Evolutionary conservation across 2,888 invertebrate genomes (phyloP).

Genomic region (Parnassius smintheus): DNA sequence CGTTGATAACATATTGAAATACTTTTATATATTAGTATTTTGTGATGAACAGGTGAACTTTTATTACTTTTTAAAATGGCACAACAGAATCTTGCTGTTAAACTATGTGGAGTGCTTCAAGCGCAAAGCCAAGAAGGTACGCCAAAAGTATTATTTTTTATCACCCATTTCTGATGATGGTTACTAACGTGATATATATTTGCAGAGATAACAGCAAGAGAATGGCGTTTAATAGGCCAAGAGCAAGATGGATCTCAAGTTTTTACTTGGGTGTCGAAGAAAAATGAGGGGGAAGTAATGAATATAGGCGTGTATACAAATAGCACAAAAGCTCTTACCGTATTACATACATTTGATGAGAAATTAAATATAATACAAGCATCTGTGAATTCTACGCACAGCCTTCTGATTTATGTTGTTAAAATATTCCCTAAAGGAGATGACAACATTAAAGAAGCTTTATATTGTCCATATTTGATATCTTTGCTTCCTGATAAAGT

Average conservation of each 20-base stretch:
- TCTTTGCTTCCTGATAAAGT: slow-evolving; percentile 75
- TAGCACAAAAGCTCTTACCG: slow-evolving; percentile 79
- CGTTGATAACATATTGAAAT: slow-evolving; percentile 48
- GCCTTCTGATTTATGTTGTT: slow-evolving; percentile 85
- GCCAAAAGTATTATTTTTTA: slow-evolving; percentile 31
- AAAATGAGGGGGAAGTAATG: slow-evolving; percentile 50
- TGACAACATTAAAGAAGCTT: slow-evolving; percentile 52
- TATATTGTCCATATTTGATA: slow-evolving; percentile 84
- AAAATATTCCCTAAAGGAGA: slow-evolving; percentile 73
- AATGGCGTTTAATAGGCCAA: slow-evolving; percentile 91
- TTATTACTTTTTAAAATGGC: slow-evolving; percentile 48
- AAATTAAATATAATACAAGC: slow-evolving; percentile 89
- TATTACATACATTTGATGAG: slow-evolving; percentile 83
- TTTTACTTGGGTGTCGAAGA: slow-evolving; percentile 83
- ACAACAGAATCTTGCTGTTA: slow-evolving; percentile 79
- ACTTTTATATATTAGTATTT: slow-evolving; percentile 30
- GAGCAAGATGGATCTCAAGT: slow-evolving; percentile 89
- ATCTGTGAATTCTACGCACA: slow-evolving; percentile 85
- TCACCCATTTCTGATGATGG: slow-evolving; percentile 30
- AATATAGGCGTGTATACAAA: slow-evolving; percentile 83
- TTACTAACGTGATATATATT: slow-evolving; percentile 27
- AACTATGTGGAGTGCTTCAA: slow-evolving; percentile 79
- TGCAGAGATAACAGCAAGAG: slow-evolving; percentile 83
- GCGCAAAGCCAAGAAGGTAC: slow-evolving; percentile 73
- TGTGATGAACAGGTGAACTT: slow-evolving; percentile 45